phyloP scores from a whole-genome alignment of 2,888 invertebrate species.

The Linnaemya tessellans region DNA sequence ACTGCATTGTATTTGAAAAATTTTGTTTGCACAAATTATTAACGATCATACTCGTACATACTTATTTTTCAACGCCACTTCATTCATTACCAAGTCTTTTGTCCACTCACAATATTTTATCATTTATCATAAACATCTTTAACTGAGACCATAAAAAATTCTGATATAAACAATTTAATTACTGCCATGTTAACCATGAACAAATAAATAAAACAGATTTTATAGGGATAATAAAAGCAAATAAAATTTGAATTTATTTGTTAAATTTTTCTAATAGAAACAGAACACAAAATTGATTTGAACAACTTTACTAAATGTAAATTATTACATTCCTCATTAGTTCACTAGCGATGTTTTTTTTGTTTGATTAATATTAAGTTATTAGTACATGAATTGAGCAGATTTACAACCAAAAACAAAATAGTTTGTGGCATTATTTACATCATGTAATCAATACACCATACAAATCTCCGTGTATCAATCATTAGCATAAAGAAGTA shows the following conservation, averaged over 20 bases:
- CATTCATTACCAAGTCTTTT: neutral
- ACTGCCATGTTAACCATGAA: neutral
- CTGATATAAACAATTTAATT: neutral
- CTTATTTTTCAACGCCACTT: neutral
- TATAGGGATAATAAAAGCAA: neutral
- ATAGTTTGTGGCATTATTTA: conserved; percentile 47
- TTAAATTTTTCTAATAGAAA: neutral
- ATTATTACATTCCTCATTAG: conserved; percentile 2
- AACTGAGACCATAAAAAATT: neutral
- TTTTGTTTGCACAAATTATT: no score
- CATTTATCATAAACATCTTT: conserved; percentile 3
- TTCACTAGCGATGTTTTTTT: neutral
- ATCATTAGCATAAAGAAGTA: conserved; percentile 21
- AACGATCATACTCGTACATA: neutral
- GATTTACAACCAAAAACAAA: conserved; percentile 4
- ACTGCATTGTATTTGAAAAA: no score
- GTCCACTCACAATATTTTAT: neutral
- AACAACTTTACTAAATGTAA: neutral
- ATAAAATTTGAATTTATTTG: neutral
- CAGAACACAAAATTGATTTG: neutral
- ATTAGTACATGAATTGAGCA: conserved; percentile 18
- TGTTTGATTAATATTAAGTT: conserved; percentile 8
- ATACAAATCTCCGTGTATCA: conserved; percentile 22
- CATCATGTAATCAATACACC: conserved; percentile 56
- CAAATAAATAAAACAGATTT: conserved; percentile 2